Evolutionary conservation across 1,140 invertebrate genomes (phyloP), one percentile per base, ranked within the genome.

Genomic region (Lucilia cuprina): DNA sequence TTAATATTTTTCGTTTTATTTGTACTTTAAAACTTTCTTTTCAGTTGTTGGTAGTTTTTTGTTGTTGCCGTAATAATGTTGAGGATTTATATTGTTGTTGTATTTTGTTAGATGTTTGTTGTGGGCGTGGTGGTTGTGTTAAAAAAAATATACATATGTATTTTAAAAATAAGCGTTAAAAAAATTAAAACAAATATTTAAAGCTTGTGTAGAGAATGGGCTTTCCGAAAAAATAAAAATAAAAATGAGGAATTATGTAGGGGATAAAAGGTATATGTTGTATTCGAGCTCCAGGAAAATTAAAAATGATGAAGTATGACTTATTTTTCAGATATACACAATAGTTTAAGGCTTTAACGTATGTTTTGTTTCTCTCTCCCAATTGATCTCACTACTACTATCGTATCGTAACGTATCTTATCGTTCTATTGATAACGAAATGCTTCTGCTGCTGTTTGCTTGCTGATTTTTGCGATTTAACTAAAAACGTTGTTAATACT

Each of bases 1-100:
- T 86, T 82, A 86, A 87, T 84, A 41, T 85, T 84, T 86, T 83
- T 86, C 50, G 49, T 78, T 89, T 87, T 86, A 89, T 89, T 90
- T 90, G 89, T 90, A 90, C 88, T 90, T 90, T 89, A 86, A 88
- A 89, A 90, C 88, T 89, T 90, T 88, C 88, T 90, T 90, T 88
- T 88, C 88, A 87, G 86, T 88, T 88, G 86, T 85, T 86, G 84
- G 84, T 88, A 86, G 85, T 86, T 89, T 86, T 82, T 87, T 85
- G 85, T 50, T 85, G 78, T 85, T 85, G 70, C 74, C 65, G 82
- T 86, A 83, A 88, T 87, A 85, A 86, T 88, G 85, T 86, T 90
- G 85, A 70, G 65, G 65, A 70, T 70, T 85, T 88, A 85, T 85
- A 84, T 82, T 82, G 82, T 82, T 82, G 60, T 82, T 82, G 21